Percentiles rank a stretch among this genome's conserved stretches.
Evolutionary conservation across 2,888 invertebrate genomes (phyloP).

Genomic region (Cataglyphis altisquamis): DNA sequence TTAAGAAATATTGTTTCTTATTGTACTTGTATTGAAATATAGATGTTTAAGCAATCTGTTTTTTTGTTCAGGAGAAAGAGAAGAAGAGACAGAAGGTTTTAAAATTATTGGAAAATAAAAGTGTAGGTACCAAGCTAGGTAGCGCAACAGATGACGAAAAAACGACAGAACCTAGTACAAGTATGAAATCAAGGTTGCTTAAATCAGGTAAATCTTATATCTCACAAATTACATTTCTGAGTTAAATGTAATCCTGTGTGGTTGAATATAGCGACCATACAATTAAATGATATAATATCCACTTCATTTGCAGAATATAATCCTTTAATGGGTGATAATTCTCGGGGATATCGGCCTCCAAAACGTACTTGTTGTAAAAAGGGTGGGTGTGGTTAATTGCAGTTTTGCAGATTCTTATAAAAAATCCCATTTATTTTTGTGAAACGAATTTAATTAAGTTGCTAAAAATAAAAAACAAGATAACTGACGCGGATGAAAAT

Average conservation of each 20-base stretch:
- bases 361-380: conserved; percentile 83
- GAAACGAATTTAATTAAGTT: background rate
- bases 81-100: conserved; percentile 79
- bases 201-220: conserved; percentile 66
- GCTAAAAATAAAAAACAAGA: background rate
- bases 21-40: conserved; percentile 11
- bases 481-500: background rate
- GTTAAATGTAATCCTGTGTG: background rate
- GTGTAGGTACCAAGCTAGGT: conserved; percentile 79
- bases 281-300: background rate
- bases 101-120: conserved; percentile 66
- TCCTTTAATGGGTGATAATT: conserved; percentile 83
- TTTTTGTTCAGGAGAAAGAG: conserved; percentile 78
- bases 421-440: background rate
- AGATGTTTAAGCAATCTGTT: conserved; percentile 42
- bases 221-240: background rate
- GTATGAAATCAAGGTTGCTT: conserved; percentile 64
- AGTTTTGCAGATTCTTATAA: background rate
- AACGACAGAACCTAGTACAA: conserved; percentile 42
- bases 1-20: background rate
- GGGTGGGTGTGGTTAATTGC: conserved; percentile 82
- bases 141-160: conserved; percentile 5
- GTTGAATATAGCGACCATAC: background rate
- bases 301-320: conserved; percentile 80
- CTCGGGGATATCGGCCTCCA: conserved; percentile 82